Evolutionary conservation across 2,113 vertebrate genomes (phyloP).

Genomic region (Dasypus novemcinctus): DNA sequence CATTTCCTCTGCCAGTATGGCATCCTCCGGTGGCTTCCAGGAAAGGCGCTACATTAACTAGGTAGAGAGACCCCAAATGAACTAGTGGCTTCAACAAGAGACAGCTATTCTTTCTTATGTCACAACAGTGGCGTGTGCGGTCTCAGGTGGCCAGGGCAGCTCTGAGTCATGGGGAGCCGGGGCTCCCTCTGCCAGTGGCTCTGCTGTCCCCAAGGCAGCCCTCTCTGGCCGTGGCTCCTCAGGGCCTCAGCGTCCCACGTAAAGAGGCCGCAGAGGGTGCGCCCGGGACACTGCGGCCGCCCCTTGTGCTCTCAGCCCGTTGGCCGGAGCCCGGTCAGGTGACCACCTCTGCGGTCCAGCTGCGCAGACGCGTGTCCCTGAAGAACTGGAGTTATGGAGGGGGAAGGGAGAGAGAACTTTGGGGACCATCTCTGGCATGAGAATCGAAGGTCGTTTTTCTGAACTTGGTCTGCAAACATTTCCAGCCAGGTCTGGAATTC

Average conservation of each 20-base stretch:
- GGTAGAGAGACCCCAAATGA: not conserved
- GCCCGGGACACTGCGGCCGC: not conserved
- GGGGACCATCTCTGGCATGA: not conserved
- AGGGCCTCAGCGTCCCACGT: not conserved
- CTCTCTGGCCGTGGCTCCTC: rapidly evolving
- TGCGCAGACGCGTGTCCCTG: rapidly evolving
- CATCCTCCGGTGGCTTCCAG: not conserved
- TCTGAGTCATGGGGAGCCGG: not conserved
- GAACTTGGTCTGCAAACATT: not conserved
- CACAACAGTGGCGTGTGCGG: not conserved
- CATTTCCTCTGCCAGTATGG: not conserved
- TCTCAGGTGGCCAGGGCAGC: not conserved
- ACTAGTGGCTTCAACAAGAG: not conserved
- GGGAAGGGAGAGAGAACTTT: rapidly evolving
- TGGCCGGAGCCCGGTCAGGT: not conserved
- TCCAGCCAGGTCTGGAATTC: not conserved
- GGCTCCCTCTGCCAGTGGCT: not conserved
- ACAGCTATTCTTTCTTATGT: rapidly evolving
- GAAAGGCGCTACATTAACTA: too few species aligned
- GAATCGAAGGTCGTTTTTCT: not conserved
- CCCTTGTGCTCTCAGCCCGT: not conserved
- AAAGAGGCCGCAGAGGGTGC: rapidly evolving
- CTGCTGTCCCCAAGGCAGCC: not conserved
- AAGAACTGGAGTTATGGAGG: too few species aligned
- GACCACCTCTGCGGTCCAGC: not conserved